Evolutionary conservation across 2,888 invertebrate species (phyloP).

Genomic region (Galeopsomyia nigrocyanea): DNA sequence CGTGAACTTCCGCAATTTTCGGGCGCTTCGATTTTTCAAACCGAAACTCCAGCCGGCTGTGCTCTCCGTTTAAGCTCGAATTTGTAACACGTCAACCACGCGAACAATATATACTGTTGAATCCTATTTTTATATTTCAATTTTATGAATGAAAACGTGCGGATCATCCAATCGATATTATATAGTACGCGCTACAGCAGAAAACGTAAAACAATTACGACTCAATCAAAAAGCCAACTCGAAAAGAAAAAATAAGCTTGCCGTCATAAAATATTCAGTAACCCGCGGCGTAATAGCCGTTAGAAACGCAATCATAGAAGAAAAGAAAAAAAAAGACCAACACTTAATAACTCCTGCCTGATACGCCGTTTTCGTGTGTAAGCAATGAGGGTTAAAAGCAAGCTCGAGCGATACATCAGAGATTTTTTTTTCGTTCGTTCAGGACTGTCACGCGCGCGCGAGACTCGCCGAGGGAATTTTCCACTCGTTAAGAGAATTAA

Average conservation of each 20-base stretch:
- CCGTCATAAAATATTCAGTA: slow-evolving; percentile 15
- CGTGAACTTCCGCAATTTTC: slow-evolving; percentile 44
- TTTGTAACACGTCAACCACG: not conserved
- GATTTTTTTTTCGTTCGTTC: slow-evolving; percentile 19
- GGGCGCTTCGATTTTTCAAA: not conserved
- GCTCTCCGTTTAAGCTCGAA: not conserved
- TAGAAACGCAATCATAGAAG: too few relatives aligned
- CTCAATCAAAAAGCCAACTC: not conserved
- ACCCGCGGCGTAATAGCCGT: not conserved
- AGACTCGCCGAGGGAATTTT: slow-evolving; percentile 27
- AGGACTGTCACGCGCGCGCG: not conserved
- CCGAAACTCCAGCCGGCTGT: too few relatives aligned
- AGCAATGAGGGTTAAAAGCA: slow-evolving; percentile 19
- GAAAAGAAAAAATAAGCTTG: not conserved
- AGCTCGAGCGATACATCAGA: slow-evolving; percentile 11
- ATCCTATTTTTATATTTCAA: too few relatives aligned
- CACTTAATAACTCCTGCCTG: not conserved
- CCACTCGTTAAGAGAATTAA: slow-evolving; percentile 47
- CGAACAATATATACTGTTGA: too few relatives aligned
- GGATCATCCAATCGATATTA: not conserved
- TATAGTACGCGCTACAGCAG: not conserved
- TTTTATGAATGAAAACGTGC: too few relatives aligned
- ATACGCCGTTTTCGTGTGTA: slow-evolving; percentile 12
- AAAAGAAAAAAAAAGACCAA: not conserved
- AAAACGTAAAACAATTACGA: not conserved